Percentiles rank a stretch among this genome's conserved stretches.
Evolutionary conservation across 2,113 vertebrate species (phyloP).

Genomic region (Pangasianodon gigas): DNA sequence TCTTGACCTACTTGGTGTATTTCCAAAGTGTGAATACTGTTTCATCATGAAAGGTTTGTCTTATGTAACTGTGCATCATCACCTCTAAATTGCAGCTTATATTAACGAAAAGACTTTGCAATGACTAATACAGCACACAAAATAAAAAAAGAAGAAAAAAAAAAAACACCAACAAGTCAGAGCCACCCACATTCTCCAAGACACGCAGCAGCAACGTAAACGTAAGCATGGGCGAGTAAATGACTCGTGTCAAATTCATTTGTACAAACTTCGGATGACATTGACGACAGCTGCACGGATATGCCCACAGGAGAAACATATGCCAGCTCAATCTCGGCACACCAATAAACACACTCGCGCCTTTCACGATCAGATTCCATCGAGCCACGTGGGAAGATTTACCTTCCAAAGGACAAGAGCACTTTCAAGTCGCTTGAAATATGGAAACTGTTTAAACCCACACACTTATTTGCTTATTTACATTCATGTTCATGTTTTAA

Average conservation of each 20-base stretch:
- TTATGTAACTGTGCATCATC: not conserved
- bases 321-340: conserved; percentile 16
- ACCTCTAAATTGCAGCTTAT: not conserved
- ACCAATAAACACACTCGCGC: not conserved
- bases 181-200: not conserved
- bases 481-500: not conserved
- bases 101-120: not conserved
- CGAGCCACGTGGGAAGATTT: not conserved
- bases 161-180: not conserved
- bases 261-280: conserved; percentile 47
- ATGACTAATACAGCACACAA: not conserved
- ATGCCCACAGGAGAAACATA: conserved; percentile 50
- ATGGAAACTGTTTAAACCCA: not conserved
- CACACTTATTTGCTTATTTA: not conserved
- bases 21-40: not conserved
- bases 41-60: not conserved
- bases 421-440: not conserved
- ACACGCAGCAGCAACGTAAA: not conserved
- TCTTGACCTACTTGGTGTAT: not conserved
- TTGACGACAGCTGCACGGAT: conserved; percentile 48
- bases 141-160: not conserved
- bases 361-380: not conserved
- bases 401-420: not conserved
- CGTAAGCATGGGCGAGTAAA: conserved; percentile 26
- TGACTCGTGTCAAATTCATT: conserved; percentile 45